These are phyloP conservation scores for Sarcophilus harrisii DNA, from an alignment of 2,797 vertebrate genomes.

Conservation along the genomic window DNA sequence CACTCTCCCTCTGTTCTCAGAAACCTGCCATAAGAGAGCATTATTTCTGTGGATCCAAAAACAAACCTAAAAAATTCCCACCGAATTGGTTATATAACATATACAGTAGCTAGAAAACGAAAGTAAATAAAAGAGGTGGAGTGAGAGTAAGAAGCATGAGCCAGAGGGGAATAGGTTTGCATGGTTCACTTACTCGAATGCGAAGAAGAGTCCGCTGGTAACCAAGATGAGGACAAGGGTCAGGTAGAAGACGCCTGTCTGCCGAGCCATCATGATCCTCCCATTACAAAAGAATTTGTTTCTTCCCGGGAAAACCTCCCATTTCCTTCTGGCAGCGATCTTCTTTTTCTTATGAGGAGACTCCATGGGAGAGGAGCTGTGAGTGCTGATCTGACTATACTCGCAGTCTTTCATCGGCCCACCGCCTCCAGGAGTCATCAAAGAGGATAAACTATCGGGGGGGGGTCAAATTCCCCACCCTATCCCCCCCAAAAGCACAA, in stretches of 20 bases:
- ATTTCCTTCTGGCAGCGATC: slow-evolving; percentile 91
- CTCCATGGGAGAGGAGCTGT: slow-evolving; percentile 98
- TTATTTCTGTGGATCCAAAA: not conserved
- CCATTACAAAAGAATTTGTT: slow-evolving; percentile 98
- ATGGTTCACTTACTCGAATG: slow-evolving; percentile 94
- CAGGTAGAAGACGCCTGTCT: slow-evolving; percentile 98
- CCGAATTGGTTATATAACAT: slow-evolving; percentile 67
- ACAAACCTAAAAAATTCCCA: not conserved
- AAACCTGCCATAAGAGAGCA: not conserved
- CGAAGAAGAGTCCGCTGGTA: slow-evolving; percentile 98
- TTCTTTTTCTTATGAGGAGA: slow-evolving; percentile 94
- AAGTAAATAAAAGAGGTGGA: slow-evolving; percentile 41
- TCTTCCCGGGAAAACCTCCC: slow-evolving; percentile 97
- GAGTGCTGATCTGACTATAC: slow-evolving; percentile 98
- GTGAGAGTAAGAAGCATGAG: not conserved
- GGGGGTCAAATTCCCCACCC: slow-evolving; percentile 65
- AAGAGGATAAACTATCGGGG: slow-evolving; percentile 79
- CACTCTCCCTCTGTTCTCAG: not conserved
- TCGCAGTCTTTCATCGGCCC: slow-evolving; percentile 98
- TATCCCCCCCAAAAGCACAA: slow-evolving; percentile 66
- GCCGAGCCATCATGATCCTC: slow-evolving; percentile 99
- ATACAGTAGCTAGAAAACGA: slow-evolving; percentile 51
- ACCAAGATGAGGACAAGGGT: slow-evolving; percentile 96
- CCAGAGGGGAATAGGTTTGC: not conserved
- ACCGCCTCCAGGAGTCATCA: slow-evolving; percentile 94